A percentile compares a stretch with the other conserved stretches of the same genome.
phyloP scores from a whole-genome alignment of 2,113 vertebrate genomes.

The Hippocampus guttulatus region DNA sequence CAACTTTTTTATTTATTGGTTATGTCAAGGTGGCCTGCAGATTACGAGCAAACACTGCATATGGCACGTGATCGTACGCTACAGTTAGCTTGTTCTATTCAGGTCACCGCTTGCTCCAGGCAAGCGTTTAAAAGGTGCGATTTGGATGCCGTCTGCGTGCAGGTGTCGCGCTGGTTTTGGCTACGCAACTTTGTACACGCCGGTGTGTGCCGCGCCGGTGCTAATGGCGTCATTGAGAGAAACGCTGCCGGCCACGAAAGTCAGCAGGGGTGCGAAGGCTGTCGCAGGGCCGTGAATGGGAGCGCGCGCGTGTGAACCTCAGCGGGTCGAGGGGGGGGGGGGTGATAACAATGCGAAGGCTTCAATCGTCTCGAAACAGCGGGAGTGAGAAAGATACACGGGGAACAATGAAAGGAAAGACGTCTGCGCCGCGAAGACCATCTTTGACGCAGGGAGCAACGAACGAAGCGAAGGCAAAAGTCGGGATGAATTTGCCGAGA shows the following conservation, averaged over 20 bases:
- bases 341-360: conserved; percentile 48
- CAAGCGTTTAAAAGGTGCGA: conserved; percentile 10
- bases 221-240: conserved; percentile 54
- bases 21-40: neutral
- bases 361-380: conserved; percentile 50
- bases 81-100: neutral
- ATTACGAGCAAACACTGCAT: too few relatives aligned
- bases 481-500: conserved; percentile 18
- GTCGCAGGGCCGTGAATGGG: too few relatives aligned
- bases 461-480: conserved; percentile 7
- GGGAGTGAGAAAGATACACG: conserved; percentile 38
- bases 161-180: conserved; percentile 4
- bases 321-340: conserved; percentile 9
- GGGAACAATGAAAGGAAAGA: conserved; percentile 20
- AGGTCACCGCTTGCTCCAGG: conserved; percentile 25
- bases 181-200: neutral
- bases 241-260: conserved; percentile 46
- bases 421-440: neutral
- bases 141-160: conserved; percentile 15
- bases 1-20: neutral
- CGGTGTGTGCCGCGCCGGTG: conserved; percentile 26
- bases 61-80: neutral
- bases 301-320: conserved; percentile 24
- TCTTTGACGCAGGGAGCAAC: neutral
- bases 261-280: conserved; percentile 65